phyloP scores from a whole-genome alignment of 2,797 vertebrate species.

The Rallus crepitans region DNA sequence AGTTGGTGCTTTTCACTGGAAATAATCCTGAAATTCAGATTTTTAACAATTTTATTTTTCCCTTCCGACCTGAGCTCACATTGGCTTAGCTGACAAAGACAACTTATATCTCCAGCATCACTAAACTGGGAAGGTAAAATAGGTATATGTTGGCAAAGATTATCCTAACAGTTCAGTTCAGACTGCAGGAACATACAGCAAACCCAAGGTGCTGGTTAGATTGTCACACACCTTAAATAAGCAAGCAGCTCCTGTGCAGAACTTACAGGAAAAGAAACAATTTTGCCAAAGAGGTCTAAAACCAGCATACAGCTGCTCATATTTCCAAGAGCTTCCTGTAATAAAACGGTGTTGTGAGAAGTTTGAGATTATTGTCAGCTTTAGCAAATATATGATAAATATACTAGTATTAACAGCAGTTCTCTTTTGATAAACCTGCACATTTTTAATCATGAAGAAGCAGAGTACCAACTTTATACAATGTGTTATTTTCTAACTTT shows the following conservation, averaged over 20 bases:
- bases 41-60: background rate
- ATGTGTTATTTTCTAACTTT: background rate
- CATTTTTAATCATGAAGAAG: background rate
- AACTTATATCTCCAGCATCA: background rate
- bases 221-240: background rate
- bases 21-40: background rate
- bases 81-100: background rate
- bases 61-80: background rate
- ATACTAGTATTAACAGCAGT: background rate
- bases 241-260: background rate
- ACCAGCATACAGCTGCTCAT: constrained; percentile 45
- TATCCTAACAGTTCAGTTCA: background rate
- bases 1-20: background rate
- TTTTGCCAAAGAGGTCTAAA: constrained; percentile 31
- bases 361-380: background rate
- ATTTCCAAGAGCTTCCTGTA: constrained; percentile 49
- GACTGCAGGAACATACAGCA: background rate
- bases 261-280: constrained; percentile 61
- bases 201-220: background rate
- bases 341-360: constrained; percentile 7
- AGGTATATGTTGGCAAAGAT: background rate
- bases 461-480: background rate
- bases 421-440: background rate
- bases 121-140: background rate
- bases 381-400: background rate